Base-by-base conservation (phyloP, 2,113 vertebrate species). In the Perca fluviatilis region DNA sequence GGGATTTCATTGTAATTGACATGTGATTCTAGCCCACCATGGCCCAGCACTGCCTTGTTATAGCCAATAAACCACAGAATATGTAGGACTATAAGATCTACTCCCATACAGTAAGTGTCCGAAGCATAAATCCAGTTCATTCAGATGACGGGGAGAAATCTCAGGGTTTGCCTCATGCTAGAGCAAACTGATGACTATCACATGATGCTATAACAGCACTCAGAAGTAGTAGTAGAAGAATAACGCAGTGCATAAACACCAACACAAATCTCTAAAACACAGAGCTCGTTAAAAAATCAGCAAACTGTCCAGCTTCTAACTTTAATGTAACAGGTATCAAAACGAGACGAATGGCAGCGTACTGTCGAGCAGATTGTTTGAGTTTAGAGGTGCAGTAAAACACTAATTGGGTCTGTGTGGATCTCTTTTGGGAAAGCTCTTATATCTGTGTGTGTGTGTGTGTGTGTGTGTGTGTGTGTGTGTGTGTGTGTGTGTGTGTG, bases 381-480 rank as follows among this genome's bases (percentile, higher is more conserved):
- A 74, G 74, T 66, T 72, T 56, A 69, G 57, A 87, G 79, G 74
- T 64, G 53, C 73, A 66, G 68, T 19, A 10, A 63, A 68, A 74
- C 58, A 63, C 74, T 81, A 80, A 90, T 79, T 88, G 79, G 77
- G 77, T 78, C 49, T 66, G 57, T 72, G 64, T 61, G 49, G 49
- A 9, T 76, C 23, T 67, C 64, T 67, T 36, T 54, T 30, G 81
- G 79, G 70, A 53, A 56, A 56, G 43, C 67, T 16, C 73, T 40
- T 46, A 40, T 68, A 1, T 50, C 14, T 70, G 65, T 56, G 11
- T 66, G 46, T 60, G 70, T 62, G 47, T 81, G 27, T 53, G 53
- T 77, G 57, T n/a, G 63, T 74, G 78, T 82, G 57, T 63, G n/a
- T 19, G 53, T 40, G 60, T 30, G 43, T 21, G 25, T 62, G 23